Conservation (phyloP, 2,113 vertebrate species). For the Chaetodon auriga region DNA sequence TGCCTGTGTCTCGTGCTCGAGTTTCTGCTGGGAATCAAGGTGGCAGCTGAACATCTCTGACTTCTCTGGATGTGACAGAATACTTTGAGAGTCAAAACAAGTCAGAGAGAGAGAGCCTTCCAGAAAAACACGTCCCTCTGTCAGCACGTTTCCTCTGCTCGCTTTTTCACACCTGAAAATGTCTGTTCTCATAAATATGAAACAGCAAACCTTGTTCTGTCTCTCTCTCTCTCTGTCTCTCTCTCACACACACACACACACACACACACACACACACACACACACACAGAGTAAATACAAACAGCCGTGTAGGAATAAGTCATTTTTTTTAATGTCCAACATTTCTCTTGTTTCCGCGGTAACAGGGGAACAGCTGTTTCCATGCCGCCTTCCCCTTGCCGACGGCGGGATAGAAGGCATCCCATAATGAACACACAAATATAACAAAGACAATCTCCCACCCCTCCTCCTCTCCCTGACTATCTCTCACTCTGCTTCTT, state of each 20-base stretch:
- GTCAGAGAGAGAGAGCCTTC: not conserved
- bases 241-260: not conserved
- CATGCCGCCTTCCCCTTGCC: conserved; percentile 57
- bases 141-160: conserved; percentile 36
- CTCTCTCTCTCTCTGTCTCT: not conserved
- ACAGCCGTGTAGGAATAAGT: conserved; percentile 75
- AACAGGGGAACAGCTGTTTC: conserved; percentile 76
- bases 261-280: conserved; percentile 9
- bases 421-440: conserved; percentile 79
- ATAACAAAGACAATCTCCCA: conserved; percentile 68
- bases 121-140: not conserved
- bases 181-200: conserved; percentile 53
- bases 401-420: conserved; percentile 68
- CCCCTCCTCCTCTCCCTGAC: conserved; percentile 5
- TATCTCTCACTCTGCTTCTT: conserved; percentile 5
- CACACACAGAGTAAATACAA: conserved; percentile 44
- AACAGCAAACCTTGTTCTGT: conserved; percentile 10
- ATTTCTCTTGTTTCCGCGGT: conserved; percentile 80
- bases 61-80: conserved; percentile 46
- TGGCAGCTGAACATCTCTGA: conserved; percentile 25
- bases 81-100: conserved; percentile 34
- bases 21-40: not conserved
- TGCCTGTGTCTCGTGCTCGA: not conserved
- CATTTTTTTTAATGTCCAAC: conserved; percentile 84
- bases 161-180: conserved; percentile 20